Percentiles rank a stretch among this genome's conserved stretches.
Evolutionary conservation across 2,113 vertebrate species (phyloP).

Genomic region (Eira barbara): DNA sequence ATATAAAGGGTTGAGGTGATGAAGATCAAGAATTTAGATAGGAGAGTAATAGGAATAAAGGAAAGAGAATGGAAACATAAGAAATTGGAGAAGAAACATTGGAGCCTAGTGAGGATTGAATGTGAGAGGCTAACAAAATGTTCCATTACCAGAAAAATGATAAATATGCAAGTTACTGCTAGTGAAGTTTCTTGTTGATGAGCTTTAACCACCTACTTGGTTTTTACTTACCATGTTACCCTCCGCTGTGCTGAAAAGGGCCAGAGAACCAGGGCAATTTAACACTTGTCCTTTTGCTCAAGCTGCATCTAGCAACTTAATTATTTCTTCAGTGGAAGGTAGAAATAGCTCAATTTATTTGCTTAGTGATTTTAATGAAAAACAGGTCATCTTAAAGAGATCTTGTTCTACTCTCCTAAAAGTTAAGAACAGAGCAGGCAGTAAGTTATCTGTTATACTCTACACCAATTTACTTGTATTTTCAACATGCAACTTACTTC

Average conservation of each 20-base stretch:
- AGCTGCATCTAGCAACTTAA: not conserved
- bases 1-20: not conserved
- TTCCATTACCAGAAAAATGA: not conserved
- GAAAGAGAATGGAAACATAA: not conserved
- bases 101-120: not conserved
- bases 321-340: not conserved
- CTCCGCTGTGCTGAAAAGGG: constrained; percentile 16
- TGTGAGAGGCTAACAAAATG: not conserved
- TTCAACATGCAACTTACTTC: not conserved
- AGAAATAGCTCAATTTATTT: constrained; percentile 24
- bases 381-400: not conserved
- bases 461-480: not conserved
- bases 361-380: constrained; percentile 35
- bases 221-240: not conserved
- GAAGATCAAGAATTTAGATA: not conserved
- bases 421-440: not conserved
- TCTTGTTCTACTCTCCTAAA: not conserved
- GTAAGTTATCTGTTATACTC: not conserved
- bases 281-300: not conserved
- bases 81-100: not conserved
- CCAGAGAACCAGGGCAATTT: not conserved
- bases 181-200: not conserved
- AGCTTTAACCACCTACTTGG: not conserved
- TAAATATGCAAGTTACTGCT: not conserved
- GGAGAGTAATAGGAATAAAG: not conserved